Conservation (phyloP, 2,113 vertebrate species). For the Oryctolagus cuniculus region DNA sequence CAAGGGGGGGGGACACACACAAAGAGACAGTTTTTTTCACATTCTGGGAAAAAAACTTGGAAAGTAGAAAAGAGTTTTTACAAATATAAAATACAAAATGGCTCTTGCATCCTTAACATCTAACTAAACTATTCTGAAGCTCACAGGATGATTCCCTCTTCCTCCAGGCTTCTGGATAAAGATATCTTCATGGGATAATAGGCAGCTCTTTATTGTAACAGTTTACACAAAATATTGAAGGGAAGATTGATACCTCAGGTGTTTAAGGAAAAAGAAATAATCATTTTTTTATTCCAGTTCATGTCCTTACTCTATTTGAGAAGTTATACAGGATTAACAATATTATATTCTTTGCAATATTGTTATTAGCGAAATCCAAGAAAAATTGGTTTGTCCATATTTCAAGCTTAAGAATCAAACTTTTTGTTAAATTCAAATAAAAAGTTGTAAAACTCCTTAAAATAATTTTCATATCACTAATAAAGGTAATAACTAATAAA, state of each 20-base stretch:
- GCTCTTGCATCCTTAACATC: background rate
- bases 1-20: background rate
- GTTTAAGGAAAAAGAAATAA: background rate
- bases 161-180: background rate
- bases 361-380: no score
- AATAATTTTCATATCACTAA: background rate
- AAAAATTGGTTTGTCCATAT: no score
- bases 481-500: background rate
- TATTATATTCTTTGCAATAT: no score
- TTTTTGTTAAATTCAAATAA: no score
- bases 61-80: background rate
- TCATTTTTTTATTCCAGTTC: no score
- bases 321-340: no score
- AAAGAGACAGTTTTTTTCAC: background rate
- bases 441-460: no score
- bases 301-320: no score
- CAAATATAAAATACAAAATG: background rate
- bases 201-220: background rate
- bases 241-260: background rate
- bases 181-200: background rate
- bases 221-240: slow-evolving; percentile 1
- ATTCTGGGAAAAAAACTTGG: background rate
- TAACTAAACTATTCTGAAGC: background rate
- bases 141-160: background rate
- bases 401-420: no score